phyloP scores from a whole-genome alignment of 2,888 invertebrate genomes.

The Ormyrus nitidulus region DNA sequence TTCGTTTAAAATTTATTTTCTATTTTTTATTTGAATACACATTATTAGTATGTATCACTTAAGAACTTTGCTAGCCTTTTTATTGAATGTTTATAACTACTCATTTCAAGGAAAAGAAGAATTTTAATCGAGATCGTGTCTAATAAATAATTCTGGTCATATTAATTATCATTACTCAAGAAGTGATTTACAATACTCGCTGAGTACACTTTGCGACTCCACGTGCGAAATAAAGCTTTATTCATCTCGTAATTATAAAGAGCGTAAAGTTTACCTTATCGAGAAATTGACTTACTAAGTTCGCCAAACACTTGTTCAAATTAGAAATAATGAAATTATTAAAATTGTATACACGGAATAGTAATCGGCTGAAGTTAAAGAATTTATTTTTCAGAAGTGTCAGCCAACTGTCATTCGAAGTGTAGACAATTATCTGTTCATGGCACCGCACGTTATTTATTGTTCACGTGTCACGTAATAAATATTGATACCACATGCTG shows the following conservation, averaged over 20 bases:
- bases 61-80: constrained; percentile 14
- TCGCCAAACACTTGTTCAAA: constrained; percentile 26
- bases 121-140: constrained; percentile 23
- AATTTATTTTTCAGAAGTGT: not conserved
- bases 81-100: constrained; percentile 1
- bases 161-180: constrained; percentile 43
- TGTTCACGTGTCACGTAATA: too few relatives aligned
- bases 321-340: not conserved
- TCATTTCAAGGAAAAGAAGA: constrained; percentile 27
- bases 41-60: constrained; percentile 6
- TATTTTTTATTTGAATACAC: constrained; percentile 12
- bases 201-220: constrained; percentile 9
- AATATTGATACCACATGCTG: too few relatives aligned
- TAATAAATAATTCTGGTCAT: constrained; percentile 43
- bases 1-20: constrained; percentile 2
- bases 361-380: not conserved
- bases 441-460: not conserved
- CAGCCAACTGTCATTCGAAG: too few relatives aligned
- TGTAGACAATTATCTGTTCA: not conserved
- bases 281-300: not conserved
- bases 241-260: constrained; percentile 8
- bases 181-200: constrained; percentile 37
- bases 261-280: constrained; percentile 29
- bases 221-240: constrained; percentile 37
- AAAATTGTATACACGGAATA: not conserved